A percentile compares a stretch with the other conserved stretches of the same genome.
Conservation (phyloP, 2,888 invertebrate species). For the Agonum fuliginosum region DNA sequence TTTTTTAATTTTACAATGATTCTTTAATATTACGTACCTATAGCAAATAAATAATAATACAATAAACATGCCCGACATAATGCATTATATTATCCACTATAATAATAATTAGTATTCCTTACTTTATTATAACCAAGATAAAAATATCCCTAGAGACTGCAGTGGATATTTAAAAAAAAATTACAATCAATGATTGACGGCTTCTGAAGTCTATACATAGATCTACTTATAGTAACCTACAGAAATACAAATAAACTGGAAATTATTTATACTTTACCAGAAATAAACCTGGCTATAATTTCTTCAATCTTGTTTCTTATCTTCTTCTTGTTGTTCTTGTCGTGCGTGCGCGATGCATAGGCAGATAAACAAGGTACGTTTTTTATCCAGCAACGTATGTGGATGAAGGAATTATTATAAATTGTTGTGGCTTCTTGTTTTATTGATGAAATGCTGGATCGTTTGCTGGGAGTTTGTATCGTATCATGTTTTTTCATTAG, state of each 20-base stretch:
- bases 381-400: slow-evolving; percentile 33
- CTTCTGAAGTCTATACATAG: slow-evolving; percentile 26
- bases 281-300: slow-evolving; percentile 6
- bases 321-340: slow-evolving; percentile 5
- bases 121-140: no score
- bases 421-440: slow-evolving; percentile 52
- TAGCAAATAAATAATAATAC: no score
- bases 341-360: slow-evolving; percentile 17
- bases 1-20: no score
- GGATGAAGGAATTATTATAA: slow-evolving; percentile 56
- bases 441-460: slow-evolving; percentile 53
- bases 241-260: slow-evolving; percentile 40
- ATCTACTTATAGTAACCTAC: no score
- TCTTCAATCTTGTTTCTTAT: not conserved
- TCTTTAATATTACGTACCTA: no score
- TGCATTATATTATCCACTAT: no score
- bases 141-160: no score
- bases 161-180: no score
- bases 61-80: no score
- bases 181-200: no score
- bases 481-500: slow-evolving; percentile 39
- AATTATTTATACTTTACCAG: slow-evolving; percentile 46
- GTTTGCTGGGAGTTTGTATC: slow-evolving; percentile 17
- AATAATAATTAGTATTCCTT: no score
- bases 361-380: slow-evolving; percentile 39